Conservation (phyloP, 2,113 vertebrate genomes). For the Saiga tatarica region DNA sequence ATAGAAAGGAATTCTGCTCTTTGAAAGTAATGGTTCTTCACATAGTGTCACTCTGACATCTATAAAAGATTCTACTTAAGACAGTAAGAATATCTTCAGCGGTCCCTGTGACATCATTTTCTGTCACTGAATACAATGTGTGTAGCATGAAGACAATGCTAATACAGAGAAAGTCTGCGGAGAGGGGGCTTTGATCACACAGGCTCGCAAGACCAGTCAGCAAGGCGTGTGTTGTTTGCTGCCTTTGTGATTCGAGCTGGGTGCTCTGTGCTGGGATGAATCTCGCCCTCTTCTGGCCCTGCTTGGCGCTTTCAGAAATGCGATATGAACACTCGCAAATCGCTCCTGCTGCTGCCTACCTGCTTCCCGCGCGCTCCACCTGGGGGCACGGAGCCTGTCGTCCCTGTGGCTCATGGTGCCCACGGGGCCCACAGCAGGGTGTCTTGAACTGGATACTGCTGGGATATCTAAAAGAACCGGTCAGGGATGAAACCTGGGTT, state of each 20-base stretch:
- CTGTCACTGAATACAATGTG: background rate
- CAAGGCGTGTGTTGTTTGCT: background rate
- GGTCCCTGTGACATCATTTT: background rate
- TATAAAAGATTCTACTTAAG: background rate
- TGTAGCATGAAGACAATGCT: background rate
- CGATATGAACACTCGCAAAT: accelerated
- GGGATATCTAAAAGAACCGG: background rate
- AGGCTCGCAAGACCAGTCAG: background rate
- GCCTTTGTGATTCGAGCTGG: background rate
- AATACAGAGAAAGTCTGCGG: background rate
- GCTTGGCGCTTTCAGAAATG: background rate
- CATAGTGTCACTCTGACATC: background rate
- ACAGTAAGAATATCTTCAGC: background rate
- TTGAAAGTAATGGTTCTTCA: background rate
- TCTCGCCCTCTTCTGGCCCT: constrained; percentile 32
- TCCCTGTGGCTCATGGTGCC: background rate
- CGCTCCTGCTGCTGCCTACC: accelerated
- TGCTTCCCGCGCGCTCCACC: accelerated
- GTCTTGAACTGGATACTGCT: background rate
- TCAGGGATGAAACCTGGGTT: background rate
- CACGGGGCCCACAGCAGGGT: accelerated
- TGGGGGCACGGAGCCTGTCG: background rate
- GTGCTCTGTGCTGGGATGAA: accelerated
- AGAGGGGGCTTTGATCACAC: background rate
- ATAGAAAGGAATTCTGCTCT: background rate